phyloP scores from a whole-genome alignment of 2,888 invertebrate genomes.

The Mythimna ferrago region DNA sequence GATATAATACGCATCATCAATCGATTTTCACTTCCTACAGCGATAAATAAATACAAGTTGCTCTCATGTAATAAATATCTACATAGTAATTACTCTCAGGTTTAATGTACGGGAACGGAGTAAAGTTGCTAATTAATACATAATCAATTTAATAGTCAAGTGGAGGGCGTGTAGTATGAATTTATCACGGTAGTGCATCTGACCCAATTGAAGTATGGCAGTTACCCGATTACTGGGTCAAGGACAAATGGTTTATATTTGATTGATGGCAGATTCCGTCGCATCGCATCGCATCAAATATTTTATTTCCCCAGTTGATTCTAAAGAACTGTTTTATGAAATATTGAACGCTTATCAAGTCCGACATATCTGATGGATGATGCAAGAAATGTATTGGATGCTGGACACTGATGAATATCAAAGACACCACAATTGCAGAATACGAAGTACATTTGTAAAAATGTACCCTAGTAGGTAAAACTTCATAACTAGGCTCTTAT shows the following conservation, averaged over 20 bases:
- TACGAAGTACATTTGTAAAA: too few species aligned
- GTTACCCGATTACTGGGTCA: conserved; percentile 34
- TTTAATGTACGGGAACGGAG: conserved; percentile 23
- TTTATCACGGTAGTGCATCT: conserved; percentile 28
- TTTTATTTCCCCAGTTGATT: background rate
- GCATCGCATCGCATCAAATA: background rate
- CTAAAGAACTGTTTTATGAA: background rate
- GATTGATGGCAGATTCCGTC: background rate
- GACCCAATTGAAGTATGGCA: conserved; percentile 16
- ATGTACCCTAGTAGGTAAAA: too few species aligned
- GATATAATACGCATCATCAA: conserved; percentile 37
- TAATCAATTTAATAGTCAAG: conserved; percentile 36
- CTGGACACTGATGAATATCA: too few species aligned
- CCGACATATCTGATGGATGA: background rate
- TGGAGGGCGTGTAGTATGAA: conserved; percentile 18
- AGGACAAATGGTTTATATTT: conserved; percentile 28
- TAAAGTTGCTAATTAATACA: conserved; percentile 37
- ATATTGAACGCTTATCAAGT: background rate
- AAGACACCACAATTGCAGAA: too few species aligned
- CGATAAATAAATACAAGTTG: conserved; percentile 38
- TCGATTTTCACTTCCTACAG: conserved; percentile 35
- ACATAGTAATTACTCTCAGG: conserved; percentile 24
- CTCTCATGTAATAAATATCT: conserved; percentile 15
- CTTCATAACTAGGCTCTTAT: too few species aligned
- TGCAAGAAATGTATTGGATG: background rate